A percentile compares a stretch with the other conserved stretches of the same genome.
Evolutionary conservation across 1,140 invertebrate genomes (phyloP).

Genomic region (Bombus confusus): DNA sequence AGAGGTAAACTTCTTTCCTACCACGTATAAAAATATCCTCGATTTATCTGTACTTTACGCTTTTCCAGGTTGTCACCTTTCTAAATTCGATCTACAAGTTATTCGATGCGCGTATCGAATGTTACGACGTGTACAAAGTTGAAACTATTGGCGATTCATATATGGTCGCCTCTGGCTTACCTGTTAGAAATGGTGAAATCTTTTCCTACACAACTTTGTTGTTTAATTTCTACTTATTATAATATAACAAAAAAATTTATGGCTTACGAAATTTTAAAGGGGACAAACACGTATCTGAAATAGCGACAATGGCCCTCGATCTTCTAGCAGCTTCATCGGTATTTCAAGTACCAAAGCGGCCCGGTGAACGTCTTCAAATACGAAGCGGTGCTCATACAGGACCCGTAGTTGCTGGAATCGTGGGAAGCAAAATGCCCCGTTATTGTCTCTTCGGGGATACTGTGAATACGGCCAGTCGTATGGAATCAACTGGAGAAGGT

Average conservation of each 20-base stretch:
- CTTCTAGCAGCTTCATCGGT: constrained; percentile 91
- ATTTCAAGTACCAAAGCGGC: constrained; percentile 94
- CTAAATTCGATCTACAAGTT: constrained; percentile 96
- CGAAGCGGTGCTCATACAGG: constrained; percentile 96
- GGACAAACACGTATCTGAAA: constrained; percentile 94
- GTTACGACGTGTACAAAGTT: constrained; percentile 97
- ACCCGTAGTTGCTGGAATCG: constrained; percentile 93
- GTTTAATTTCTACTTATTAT: background rate
- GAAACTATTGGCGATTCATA: constrained; percentile 96
- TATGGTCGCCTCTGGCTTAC: constrained; percentile 87
- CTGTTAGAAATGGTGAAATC: constrained; percentile 74
- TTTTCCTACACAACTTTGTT: constrained; percentile 12
- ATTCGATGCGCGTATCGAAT: constrained; percentile 95
- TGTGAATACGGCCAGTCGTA: constrained; percentile 95
- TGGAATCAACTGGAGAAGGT: constrained; percentile 95
- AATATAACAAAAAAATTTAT: background rate
- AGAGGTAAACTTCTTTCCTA: constrained; percentile 84
- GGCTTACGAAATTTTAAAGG: constrained; percentile 78
- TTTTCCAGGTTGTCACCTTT: constrained; percentile 92
- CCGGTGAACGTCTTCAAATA: constrained; percentile 91
- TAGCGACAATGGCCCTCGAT: constrained; percentile 95
- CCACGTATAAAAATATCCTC: background rate
- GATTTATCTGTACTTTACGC: constrained; percentile 8
- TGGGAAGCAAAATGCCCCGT: constrained; percentile 94
- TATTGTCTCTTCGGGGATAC: constrained; percentile 96